Conservation (phyloP, 2,113 vertebrate genomes). For the Mobula hypostoma region DNA sequence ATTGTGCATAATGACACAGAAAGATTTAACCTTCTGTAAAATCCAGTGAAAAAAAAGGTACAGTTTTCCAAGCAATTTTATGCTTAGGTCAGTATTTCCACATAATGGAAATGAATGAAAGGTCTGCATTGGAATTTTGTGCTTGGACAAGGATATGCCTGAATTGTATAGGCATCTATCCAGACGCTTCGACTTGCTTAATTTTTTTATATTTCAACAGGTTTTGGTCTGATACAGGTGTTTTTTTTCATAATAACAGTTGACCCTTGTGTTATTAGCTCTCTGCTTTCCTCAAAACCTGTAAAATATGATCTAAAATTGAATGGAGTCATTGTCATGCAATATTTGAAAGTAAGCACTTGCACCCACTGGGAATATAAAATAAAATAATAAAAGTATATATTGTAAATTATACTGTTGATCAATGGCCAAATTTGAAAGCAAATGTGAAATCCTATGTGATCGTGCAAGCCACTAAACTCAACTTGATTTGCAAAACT, state of each 20-base stretch:
- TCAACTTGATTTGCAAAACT: background rate
- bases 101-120: conserved; percentile 11
- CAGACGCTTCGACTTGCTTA: conserved; percentile 19
- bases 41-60: background rate
- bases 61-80: background rate
- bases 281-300: conserved; percentile 44
- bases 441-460: conserved; percentile 2
- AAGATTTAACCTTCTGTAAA: background rate
- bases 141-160: conserved; percentile 19
- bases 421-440: conserved; percentile 30
- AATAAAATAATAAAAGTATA: conserved; percentile 27
- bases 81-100: conserved; percentile 32
- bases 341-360: conserved; percentile 17
- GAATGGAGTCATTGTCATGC: background rate
- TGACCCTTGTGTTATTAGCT: conserved; percentile 57
- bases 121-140: background rate
- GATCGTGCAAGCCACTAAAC: background rate
- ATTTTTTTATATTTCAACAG: conserved; percentile 41
- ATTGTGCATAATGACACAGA: background rate
- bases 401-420: background rate
- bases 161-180: background rate
- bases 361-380: background rate
- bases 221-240: conserved; percentile 43
- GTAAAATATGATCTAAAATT: background rate
- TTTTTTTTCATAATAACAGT: conserved; percentile 57